These are phyloP conservation scores for Mareca strepera DNA, from an alignment of 2,797 vertebrate species.

Conservation along the genomic window DNA sequence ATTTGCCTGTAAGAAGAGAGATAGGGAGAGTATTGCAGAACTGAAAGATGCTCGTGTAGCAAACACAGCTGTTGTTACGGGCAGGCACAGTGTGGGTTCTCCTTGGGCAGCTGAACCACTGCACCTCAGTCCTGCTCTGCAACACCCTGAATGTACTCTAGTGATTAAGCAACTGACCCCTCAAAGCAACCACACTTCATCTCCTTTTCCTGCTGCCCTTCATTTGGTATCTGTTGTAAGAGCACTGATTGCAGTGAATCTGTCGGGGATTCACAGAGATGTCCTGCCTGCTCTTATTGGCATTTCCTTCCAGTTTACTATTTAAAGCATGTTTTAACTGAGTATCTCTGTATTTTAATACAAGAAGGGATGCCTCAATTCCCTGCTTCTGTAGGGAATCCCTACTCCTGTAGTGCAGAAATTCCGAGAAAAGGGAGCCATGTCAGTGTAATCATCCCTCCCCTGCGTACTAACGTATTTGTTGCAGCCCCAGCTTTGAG, in stretches of 20 bases:
- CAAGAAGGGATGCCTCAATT: neutral
- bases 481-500: conserved; percentile 5
- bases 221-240: neutral
- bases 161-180: neutral
- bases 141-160: neutral
- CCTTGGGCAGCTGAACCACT: neutral
- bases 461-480: conserved; percentile 34
- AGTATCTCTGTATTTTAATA: neutral
- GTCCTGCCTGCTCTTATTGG: neutral
- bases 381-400: neutral
- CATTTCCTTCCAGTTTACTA: neutral
- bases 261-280: neutral
- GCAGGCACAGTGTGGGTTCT: neutral
- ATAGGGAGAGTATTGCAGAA: neutral
- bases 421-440: conserved; percentile 19
- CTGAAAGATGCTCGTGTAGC: neutral
- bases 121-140: neutral
- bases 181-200: neutral
- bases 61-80: neutral
- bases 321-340: conserved; percentile 18
- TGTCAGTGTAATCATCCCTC: conserved; percentile 33
- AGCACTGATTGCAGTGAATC: neutral
- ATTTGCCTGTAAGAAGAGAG: neutral
- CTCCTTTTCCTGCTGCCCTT: neutral
- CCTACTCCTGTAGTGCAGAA: neutral